Base-by-base conservation (phyloP, 2,113 vertebrate genomes). In the Ammodramus savannarum region DNA sequence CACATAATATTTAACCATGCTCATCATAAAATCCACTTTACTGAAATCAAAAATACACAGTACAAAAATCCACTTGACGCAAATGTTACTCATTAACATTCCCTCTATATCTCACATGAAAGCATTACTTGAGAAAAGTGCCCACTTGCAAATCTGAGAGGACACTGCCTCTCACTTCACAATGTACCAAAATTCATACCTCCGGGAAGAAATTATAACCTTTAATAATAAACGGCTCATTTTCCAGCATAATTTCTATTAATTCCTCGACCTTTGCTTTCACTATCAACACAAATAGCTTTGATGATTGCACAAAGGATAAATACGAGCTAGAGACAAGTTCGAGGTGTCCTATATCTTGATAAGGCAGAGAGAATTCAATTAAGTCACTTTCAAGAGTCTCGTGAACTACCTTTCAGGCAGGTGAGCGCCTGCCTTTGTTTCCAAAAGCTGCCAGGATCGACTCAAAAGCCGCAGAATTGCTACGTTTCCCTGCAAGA, bases 61-160 rank as follows among this genome's bases (percentile, higher is more conserved):
- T 48, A 63, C 69, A 87, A 91, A 89, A 89, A 89, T 87, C 52
- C 61, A 89, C 87, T 78, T 51, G 39, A 78, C 7, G 2, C 77
- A 78, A 85, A 38, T 9, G 82, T 89, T 83, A 91, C 32, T 91
- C 59, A 80, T 95, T 90, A 94, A 93, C 74, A 85, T 85, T 85
- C 74, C 71, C 72, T 87, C 85, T 46, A 3, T 43, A 51, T 36
- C 80, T 78, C 10, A 48, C 51, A 55, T 0, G 2, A 91, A 72
- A 75, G 57, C 9, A 29, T 36, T 74, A 16, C 77, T 81, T 55
- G 44, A n/a, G 69, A 75, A 17, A 75, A 90, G 38, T 31, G 76
- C 13, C 51, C 38, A 29, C 46, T n/a, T 31, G 36, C 12, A 43
- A 78, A 34, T 22, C 48, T 26, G 25, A 74, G 23, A 43, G 88